Evolutionary conservation across 1,140 invertebrate species (phyloP), one percentile per base, ranked within the genome.

Genomic region (Trichogramma pretiosum): DNA sequence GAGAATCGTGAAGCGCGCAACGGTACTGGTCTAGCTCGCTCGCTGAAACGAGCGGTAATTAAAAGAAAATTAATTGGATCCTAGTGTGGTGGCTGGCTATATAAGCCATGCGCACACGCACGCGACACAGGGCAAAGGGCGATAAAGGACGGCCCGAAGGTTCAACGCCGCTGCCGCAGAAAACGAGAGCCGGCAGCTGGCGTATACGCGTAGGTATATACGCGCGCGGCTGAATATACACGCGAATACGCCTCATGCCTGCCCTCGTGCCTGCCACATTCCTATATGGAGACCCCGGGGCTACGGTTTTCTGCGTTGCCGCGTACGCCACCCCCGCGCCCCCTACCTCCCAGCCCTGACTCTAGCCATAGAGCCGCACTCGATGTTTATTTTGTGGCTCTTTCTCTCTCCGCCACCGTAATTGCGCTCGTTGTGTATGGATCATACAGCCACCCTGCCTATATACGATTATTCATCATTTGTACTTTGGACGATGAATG

Each of bases 1-100:
- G n/a, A n/a, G n/a, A n/a, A n/a, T n/a, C n/a, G n/a, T n/a, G n/a
- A n/a, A n/a, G n/a, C n/a, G n/a, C n/a, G n/a, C n/a, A n/a, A n/a
- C n/a, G n/a, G n/a, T n/a, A n/a, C n/a, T n/a, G n/a, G n/a, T n/a
- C n/a, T n/a, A n/a, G n/a, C n/a, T n/a, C n/a, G n/a, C n/a, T n/a
- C n/a, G n/a, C n/a, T n/a, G n/a, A n/a, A n/a, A n/a, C n/a, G n/a
- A 53, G 53, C 54, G 55, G 55, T 61, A 62, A 65, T 65, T 65
- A 63, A 64, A 65, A 64, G 62, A 63, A 61, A 64, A 65, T 63
- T 65, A 65, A 65, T 65, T 65, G 61, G 61, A 65, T 65, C 59
- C 62, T 38, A 46, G 46, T 58, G 57, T n/a, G n/a, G n/a, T n/a
- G n/a, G n/a, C n/a, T n/a, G n/a, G n/a, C n/a, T n/a, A n/a, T n/a